These are phyloP conservation scores for Onthophagus sagittarius DNA, from an alignment of 2,888 invertebrate genomes.

Conservation along the genomic window DNA sequence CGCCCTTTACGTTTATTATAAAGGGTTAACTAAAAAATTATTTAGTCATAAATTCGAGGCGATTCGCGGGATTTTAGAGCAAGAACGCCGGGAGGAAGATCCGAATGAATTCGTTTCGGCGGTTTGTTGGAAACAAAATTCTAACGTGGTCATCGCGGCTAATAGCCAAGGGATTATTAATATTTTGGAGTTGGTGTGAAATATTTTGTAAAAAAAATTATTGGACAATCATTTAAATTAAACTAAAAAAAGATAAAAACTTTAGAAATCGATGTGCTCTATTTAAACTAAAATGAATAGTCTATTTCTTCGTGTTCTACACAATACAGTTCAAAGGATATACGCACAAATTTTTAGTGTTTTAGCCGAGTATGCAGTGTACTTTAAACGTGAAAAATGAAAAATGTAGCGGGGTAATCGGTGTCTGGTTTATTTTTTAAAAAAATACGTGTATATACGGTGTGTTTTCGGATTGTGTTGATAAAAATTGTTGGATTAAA, in stretches of 20 bases:
- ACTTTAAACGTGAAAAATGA: too few species aligned
- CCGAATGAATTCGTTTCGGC: slow-evolving; percentile 92
- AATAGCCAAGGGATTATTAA: slow-evolving; percentile 94
- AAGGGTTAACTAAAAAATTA: slow-evolving; percentile 80
- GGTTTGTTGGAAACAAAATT: slow-evolving; percentile 86
- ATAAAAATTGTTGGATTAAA: too few species aligned
- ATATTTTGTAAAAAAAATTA: neutral
- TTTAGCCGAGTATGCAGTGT: neutral
- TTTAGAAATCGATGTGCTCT: neutral
- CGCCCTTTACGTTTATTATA: slow-evolving; percentile 87
- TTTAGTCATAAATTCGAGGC: slow-evolving; percentile 86
- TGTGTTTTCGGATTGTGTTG: too few species aligned
- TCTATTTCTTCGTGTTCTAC: neutral
- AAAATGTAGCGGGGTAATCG: too few species aligned
- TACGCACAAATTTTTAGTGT: neutral
- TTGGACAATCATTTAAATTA: neutral
- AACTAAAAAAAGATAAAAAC: too few species aligned
- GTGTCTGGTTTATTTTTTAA: too few species aligned
- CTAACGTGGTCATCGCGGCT: slow-evolving; percentile 84
- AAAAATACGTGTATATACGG: too few species aligned
- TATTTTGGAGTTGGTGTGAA: slow-evolving; percentile 71
- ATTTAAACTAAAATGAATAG: neutral
- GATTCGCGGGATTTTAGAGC: slow-evolving; percentile 70
- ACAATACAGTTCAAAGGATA: neutral
- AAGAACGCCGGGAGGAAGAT: slow-evolving; percentile 77